phyloP scores from a whole-genome alignment of 2,888 invertebrate genomes.

The Eupithecia vulgata region DNA sequence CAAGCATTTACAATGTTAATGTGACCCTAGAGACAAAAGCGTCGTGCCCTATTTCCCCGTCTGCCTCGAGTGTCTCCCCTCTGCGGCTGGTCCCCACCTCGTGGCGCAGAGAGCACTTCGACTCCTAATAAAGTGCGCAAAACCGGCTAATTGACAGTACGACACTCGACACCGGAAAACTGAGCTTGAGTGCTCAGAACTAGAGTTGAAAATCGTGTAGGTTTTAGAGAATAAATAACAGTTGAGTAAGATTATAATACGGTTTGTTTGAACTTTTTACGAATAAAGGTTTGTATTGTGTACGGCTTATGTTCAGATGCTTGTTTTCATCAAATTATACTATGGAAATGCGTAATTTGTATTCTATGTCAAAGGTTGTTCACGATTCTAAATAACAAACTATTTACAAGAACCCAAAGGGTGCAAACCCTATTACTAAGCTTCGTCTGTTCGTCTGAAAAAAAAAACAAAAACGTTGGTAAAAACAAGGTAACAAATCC shows the following conservation, averaged over 20 bases:
- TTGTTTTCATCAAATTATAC: no score
- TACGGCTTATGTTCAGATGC: no score
- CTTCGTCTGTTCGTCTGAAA: no score
- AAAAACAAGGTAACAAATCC: constrained; percentile 6
- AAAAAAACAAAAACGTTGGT: neutral
- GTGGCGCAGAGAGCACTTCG: neutral
- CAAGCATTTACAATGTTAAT: neutral
- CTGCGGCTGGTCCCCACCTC: neutral
- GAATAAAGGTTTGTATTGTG: neutral
- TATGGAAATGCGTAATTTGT: no score
- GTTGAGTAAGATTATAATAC: neutral
- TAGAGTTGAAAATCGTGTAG: neutral
- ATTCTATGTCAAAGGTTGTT: no score
- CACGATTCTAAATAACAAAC: no score
- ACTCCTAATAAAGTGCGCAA: constrained; percentile 3
- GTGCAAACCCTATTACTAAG: no score
- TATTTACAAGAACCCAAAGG: no score
- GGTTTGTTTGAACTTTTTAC: neutral
- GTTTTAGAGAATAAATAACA: neutral
- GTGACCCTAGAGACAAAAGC: no score
- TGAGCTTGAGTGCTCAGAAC: neutral
- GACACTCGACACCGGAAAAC: neutral
- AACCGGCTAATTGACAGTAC: neutral
- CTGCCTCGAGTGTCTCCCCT: neutral
- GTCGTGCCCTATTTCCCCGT: neutral